phyloP scores from a whole-genome alignment of 2,113 vertebrate species.

The Harpagus bidentatus region DNA sequence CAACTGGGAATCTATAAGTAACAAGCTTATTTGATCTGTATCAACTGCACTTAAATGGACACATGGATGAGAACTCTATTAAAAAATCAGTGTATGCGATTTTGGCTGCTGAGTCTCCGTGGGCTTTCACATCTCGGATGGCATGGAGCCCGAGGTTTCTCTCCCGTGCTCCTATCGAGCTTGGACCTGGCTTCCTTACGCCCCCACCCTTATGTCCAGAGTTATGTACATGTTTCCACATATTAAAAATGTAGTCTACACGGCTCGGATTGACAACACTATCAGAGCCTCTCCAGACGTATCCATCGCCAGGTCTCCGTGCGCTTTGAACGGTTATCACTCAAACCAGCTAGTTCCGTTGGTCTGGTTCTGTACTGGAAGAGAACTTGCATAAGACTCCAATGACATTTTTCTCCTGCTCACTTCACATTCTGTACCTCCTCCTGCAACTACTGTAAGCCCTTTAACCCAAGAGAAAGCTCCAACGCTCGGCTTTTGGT shows the following conservation, averaged over 20 bases:
- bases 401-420: neutral
- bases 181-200: slow-evolving; percentile 66
- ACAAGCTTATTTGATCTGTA: slow-evolving; percentile 47
- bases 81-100: slow-evolving; percentile 51
- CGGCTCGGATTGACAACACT: neutral
- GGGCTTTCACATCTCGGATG: slow-evolving; percentile 62
- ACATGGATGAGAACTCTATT: slow-evolving; percentile 64
- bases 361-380: neutral
- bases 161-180: slow-evolving; percentile 56
- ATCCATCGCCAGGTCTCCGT: neutral
- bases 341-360: neutral
- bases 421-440: neutral
- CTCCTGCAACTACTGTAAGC: neutral
- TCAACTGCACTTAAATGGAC: slow-evolving; percentile 49
- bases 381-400: neutral
- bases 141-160: slow-evolving; percentile 61
- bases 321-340: neutral
- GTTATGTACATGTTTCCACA: slow-evolving; percentile 29
- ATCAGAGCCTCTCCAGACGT: neutral
- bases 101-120: slow-evolving; percentile 57
- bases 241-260: slow-evolving; percentile 35
- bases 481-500: neutral
- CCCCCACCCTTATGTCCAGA: slow-evolving; percentile 67
- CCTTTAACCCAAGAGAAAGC: neutral
- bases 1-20: slow-evolving; percentile 43